Base-by-base conservation (phyloP, 2,113 vertebrate genomes). In the Alexandromys fortis region DNA sequence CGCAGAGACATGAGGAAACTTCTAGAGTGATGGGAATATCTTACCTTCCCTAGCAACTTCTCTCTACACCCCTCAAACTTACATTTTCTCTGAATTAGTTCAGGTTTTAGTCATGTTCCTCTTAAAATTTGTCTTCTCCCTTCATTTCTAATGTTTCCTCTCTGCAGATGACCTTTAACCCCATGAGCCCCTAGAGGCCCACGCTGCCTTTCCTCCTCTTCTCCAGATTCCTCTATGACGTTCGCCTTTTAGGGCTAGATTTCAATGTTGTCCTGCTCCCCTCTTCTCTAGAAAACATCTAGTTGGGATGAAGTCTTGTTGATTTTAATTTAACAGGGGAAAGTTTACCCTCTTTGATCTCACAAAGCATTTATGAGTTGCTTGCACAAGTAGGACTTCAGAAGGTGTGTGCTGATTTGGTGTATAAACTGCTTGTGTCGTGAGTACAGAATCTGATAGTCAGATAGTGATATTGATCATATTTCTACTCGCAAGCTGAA, bases 341-440 rank as follows among this genome's bases (percentile, higher is more conserved):
- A n/a, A 26, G 5, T 7, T 81, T 67, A 83, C 77, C 24, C 11
- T 89, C 38, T 95, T 92, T 83, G 65, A 79, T 68, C 49, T 94
- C 75, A 61, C 30, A 90, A 87, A 94, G 30, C 9, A 70, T 85
- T 76, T 30, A 83, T 79, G 24, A 96, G 67, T 68, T 81, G 63
- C n/a, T 67, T 75, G 21, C 14, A 65, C 52, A 49, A 45, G 75
- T 12, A 87, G 58, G 58, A 58, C 12, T 13, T 92, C 47, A 42
- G 13, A 63, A 70, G 79, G 72, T 16, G 28, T 68, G 63, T 75
- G 17, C 55, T 86, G 67, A 86, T 38, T 86, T 7, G 10, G 7
- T 83, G 87, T 82, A 24, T 65, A 85, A 47, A 68, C 63, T 47
- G 61, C 42, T 70, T 96, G 73, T 49, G 63, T 68, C 33, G 77